Evolutionary conservation across 2,888 invertebrate species (phyloP).

Genomic region (Schrankia costaestrigalis): DNA sequence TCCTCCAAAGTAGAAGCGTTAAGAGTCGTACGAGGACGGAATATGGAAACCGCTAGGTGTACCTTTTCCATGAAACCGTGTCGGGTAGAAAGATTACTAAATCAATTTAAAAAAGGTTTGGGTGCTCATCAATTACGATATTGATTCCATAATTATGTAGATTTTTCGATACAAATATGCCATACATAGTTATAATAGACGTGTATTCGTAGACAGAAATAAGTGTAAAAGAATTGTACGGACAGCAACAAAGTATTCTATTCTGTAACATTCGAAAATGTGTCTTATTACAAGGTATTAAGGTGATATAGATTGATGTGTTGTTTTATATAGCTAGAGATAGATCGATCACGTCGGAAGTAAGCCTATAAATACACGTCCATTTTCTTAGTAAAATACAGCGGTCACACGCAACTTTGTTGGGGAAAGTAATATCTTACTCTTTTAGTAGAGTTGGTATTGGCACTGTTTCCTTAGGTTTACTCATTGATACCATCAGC

Average conservation of each 20-base stretch:
- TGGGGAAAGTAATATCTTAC: conserved; percentile 9
- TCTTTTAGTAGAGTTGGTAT: background rate
- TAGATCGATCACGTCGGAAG: conserved; percentile 12
- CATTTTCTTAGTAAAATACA: conserved; percentile 14
- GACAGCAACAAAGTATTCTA: no score
- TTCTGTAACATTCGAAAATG: no score
- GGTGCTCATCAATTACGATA: conserved; percentile 16
- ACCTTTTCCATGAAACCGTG: conserved; percentile 10
- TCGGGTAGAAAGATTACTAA: conserved; percentile 19
- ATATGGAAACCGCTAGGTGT: no score
- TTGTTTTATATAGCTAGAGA: conserved; percentile 10
- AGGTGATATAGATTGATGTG: no score
- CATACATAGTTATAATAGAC: no score
- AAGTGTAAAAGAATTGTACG: no score
- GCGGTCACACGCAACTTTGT: conserved; percentile 17
- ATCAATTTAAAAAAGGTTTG: conserved; percentile 29
- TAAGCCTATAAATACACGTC: conserved; percentile 22
- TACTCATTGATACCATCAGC: conserved; percentile 5
- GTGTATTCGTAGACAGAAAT: no score
- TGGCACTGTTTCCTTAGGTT: conserved; percentile 7
- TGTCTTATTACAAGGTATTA: no score
- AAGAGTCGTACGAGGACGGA: no score
- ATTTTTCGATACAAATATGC: conserved; percentile 11
- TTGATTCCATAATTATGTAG: conserved; percentile 33
- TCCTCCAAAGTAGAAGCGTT: no score